A percentile compares a stretch with the other conserved stretches of the same genome.
Conservation (phyloP, 2,113 vertebrate genomes). For the Numida meleagris region DNA sequence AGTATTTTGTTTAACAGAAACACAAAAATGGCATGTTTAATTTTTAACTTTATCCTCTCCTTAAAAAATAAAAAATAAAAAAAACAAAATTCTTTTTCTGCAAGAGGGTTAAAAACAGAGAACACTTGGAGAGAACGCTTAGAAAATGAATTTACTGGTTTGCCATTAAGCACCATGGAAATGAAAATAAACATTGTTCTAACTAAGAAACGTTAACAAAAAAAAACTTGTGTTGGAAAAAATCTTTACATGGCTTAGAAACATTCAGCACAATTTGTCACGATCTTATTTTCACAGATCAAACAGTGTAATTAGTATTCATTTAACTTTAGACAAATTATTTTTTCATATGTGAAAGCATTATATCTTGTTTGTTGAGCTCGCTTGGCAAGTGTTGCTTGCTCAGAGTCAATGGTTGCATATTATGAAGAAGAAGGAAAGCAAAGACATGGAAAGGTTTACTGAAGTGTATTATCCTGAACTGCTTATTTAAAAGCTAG, state of each 20-base stretch:
- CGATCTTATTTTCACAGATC: not conserved
- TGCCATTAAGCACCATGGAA: constrained; percentile 43
- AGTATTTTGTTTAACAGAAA: not conserved
- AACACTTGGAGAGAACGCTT: not conserved
- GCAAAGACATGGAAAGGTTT: not conserved
- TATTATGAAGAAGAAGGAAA: not conserved
- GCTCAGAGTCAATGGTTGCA: not conserved
- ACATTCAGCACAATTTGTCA: not conserved
- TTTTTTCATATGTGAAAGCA: not conserved
- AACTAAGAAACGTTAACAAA: constrained; percentile 22
- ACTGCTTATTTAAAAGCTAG: not conserved
- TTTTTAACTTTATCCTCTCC: not conserved
- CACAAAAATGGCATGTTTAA: not conserved
- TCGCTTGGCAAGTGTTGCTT: not conserved
- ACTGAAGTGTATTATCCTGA: not conserved
- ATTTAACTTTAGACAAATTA: not conserved
- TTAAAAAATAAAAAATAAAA: not conserved
- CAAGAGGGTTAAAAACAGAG: not conserved
- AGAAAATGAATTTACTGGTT: constrained; percentile 25
- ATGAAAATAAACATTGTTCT: constrained; percentile 54
- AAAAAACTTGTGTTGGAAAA: constrained; percentile 39
- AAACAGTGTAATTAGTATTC: not conserved
- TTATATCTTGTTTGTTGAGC: not conserved
- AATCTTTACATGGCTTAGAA: constrained; percentile 24
- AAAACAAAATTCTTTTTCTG: no score